Evolutionary conservation across 35 echinoderm and acorn worm genomes (phyloP), one percentile per base, ranked within the genome.

Genomic region (Amphiura filiformis): DNA sequence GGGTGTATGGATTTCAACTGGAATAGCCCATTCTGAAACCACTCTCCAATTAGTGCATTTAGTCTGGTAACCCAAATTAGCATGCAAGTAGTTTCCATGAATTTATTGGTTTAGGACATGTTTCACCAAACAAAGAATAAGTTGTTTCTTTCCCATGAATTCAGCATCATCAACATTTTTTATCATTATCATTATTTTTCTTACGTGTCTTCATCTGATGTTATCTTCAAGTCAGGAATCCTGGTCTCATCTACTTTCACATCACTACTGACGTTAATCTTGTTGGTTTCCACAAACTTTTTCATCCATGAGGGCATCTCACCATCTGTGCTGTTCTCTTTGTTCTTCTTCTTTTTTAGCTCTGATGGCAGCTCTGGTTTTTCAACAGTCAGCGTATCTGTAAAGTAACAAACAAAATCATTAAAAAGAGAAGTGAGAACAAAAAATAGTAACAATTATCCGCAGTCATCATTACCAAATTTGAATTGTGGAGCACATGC

Each of bases 301-400:
- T 76, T 56, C 84, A 94, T 94, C 96, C 96, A 98, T 13, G 96
- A 92, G 0, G 96, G 96, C 96, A 98, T 98, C 37, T 98, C 96
- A 39, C 92, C 92, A 76, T 86, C 87, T 75, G 93, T 97, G 76
- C 81, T 84, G 57, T 97, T 81, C 76, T 97, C 95, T 42, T 93
- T 93, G 56, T 93, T 93, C 39, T 76, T 82, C 80, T 93, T 97
- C 61, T 93, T 97, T 44, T 88, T 90, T 14, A 97, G 13, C 11
- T 93, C 91, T 13, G 79, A 32, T 9, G 95, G 95, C 39, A 93
- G 70, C 32, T 87, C 88, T 38, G 95, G 95, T 49, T 92, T 89
- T 33, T 93, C 89, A 57, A 97, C 95, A 15, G 95, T 93, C 80
- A 97, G 76, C 1, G 91, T 93, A 44, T 93, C 95, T 97, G 82